These are phyloP conservation scores for Sitta carolinensis DNA, from an alignment of 2,797 vertebrate species.

Conservation along the genomic window DNA sequence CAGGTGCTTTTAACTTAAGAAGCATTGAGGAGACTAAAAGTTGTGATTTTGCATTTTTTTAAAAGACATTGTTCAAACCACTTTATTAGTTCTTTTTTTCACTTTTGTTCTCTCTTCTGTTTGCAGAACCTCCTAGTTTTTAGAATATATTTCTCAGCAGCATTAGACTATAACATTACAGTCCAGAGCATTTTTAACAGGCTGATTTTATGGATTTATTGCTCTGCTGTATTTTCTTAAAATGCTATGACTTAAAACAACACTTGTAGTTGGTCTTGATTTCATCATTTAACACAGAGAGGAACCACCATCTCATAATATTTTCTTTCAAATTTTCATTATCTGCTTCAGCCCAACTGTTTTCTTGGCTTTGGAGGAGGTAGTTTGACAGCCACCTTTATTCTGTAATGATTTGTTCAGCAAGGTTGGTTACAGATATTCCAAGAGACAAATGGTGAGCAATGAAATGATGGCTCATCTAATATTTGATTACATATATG, in stretches of 20 bases:
- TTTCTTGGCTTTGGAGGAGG: neutral
- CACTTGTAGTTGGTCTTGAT: neutral
- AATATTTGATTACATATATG: constrained; percentile 39
- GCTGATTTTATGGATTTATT: neutral
- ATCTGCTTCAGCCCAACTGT: neutral
- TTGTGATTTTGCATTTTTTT: neutral
- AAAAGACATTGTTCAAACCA: neutral
- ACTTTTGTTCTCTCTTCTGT: neutral
- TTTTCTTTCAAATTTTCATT: neutral
- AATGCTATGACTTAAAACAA: neutral
- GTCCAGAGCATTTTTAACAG: neutral
- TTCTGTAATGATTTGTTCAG: neutral
- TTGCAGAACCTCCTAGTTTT: neutral
- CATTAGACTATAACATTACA: neutral
- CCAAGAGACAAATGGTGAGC: neutral
- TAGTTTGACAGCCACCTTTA: neutral
- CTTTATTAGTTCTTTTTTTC: neutral
- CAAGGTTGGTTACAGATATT: neutral
- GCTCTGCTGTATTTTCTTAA: neutral
- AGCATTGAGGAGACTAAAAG: neutral
- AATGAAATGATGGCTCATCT: constrained; percentile 36
- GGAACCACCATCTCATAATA: neutral
- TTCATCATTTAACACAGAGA: neutral
- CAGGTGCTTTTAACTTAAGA: neutral
- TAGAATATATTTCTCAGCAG: neutral